These are phyloP conservation scores for Arge pagana DNA, from an alignment of 2,888 invertebrate species.

Conservation along the genomic window DNA sequence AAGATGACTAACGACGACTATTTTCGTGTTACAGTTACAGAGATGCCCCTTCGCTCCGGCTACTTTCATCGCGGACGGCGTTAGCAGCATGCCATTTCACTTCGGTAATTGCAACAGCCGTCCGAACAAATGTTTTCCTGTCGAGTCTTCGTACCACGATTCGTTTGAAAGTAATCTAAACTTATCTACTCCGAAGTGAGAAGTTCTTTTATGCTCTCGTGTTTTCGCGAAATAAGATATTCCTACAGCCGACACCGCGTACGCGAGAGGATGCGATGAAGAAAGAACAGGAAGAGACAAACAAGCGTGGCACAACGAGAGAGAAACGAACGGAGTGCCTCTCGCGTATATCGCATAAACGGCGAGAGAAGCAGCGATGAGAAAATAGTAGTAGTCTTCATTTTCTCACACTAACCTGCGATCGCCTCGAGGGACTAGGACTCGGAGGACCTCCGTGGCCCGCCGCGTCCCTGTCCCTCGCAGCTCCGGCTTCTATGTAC, in stretches of 20 bases:
- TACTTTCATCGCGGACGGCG: neutral
- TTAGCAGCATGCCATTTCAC: neutral
- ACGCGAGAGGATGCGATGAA: neutral
- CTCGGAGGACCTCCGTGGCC: constrained; percentile 52
- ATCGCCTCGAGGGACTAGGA: constrained; percentile 55
- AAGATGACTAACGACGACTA: constrained; percentile 21
- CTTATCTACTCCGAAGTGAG: too few relatives aligned
- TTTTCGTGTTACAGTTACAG: constrained; percentile 8
- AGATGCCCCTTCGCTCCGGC: neutral
- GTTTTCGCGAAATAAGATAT: too few relatives aligned
- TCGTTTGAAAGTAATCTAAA: neutral
- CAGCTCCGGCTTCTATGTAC: constrained; percentile 57
- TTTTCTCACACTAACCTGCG: constrained; percentile 49
- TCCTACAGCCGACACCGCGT: neutral
- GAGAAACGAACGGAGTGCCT: neutral
- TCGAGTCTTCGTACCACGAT: neutral
- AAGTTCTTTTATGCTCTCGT: neutral
- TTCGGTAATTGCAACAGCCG: constrained; percentile 11
- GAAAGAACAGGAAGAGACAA: neutral
- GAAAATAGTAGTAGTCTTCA: neutral
- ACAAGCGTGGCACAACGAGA: neutral
- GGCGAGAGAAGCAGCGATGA: neutral
- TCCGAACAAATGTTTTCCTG: constrained; percentile 20
- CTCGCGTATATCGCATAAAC: neutral
- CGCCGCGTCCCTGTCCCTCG: constrained; percentile 52